Conservation (phyloP, 2,888 invertebrate genomes). For the Netelia virgata region DNA sequence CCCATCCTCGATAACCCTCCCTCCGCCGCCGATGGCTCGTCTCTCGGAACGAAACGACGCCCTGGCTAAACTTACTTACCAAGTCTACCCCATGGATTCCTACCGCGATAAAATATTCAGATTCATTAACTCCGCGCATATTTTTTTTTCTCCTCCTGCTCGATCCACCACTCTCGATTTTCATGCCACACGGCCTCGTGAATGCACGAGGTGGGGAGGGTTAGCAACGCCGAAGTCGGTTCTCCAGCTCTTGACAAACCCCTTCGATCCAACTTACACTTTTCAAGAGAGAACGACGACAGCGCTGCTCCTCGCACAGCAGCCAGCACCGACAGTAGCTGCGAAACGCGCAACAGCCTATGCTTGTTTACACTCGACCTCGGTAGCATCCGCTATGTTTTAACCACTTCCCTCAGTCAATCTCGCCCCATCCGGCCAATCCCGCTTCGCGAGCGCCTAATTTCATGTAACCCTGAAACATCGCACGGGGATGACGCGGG, state of each 20-base stretch:
- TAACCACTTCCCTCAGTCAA: background rate
- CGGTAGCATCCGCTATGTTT: conserved; percentile 33
- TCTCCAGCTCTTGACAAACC: conserved; percentile 57
- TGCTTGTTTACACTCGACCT: conserved; percentile 22
- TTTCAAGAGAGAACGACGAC: conserved; percentile 39
- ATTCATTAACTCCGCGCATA: conserved; percentile 69
- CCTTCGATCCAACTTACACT: conserved; percentile 66
- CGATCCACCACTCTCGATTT: conserved; percentile 18
- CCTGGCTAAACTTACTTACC: conserved; percentile 62
- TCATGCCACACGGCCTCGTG: conserved; percentile 19
- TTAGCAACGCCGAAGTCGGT: background rate
- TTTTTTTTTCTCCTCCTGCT: conserved; percentile 53
- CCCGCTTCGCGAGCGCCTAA: conserved; percentile 29
- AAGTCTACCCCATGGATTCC: conserved; percentile 60
- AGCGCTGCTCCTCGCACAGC: conserved; percentile 31
- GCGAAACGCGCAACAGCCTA: background rate
- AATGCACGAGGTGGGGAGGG: conserved; percentile 21
- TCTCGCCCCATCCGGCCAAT: too few relatives aligned
- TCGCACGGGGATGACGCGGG: background rate
- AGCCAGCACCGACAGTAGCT: conserved; percentile 25
- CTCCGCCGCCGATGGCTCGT: conserved; percentile 19
- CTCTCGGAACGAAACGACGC: background rate
- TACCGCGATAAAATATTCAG: conserved; percentile 69
- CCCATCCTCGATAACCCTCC: conserved; percentile 7
- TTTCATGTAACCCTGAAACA: conserved; percentile 41